Conservation (phyloP, 2,888 invertebrate genomes). For the Vanessa cardui region DNA sequence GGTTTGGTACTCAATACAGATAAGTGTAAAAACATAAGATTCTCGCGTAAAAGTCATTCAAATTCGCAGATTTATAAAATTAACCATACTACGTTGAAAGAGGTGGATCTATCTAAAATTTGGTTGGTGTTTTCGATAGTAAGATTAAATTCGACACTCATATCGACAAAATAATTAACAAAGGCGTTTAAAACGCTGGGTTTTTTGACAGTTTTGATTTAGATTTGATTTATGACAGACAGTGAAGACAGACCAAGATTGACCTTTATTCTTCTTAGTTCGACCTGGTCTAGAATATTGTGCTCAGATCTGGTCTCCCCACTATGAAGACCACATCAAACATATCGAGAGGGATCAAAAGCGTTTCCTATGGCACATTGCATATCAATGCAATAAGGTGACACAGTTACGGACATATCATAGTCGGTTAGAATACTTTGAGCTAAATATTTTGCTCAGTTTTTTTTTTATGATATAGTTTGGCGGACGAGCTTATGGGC, state of each 20-base stretch:
- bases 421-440: constrained; percentile 9
- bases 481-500: too few relatives aligned
- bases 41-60: background rate
- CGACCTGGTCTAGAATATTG: too few relatives aligned
- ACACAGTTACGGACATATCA: constrained; percentile 16
- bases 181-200: too few relatives aligned
- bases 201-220: too few relatives aligned
- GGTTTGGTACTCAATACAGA: too few relatives aligned
- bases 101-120: background rate
- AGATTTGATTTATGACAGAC: too few relatives aligned
- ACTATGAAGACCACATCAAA: constrained; percentile 17
- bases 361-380: constrained; percentile 20
- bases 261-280: constrained; percentile 10
- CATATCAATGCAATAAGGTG: background rate
- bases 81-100: background rate
- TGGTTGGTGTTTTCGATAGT: background rate
- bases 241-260: background rate
- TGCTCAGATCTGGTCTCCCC: too few relatives aligned
- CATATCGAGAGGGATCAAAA: constrained; percentile 24
- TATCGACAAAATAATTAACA: too few relatives aligned
- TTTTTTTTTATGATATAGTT: too few relatives aligned
- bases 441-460: background rate
- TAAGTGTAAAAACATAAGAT: background rate
- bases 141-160: background rate
- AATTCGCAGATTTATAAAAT: background rate